Conservation (phyloP, 2,113 vertebrate genomes). For the Nycticryphes semicollaris region DNA sequence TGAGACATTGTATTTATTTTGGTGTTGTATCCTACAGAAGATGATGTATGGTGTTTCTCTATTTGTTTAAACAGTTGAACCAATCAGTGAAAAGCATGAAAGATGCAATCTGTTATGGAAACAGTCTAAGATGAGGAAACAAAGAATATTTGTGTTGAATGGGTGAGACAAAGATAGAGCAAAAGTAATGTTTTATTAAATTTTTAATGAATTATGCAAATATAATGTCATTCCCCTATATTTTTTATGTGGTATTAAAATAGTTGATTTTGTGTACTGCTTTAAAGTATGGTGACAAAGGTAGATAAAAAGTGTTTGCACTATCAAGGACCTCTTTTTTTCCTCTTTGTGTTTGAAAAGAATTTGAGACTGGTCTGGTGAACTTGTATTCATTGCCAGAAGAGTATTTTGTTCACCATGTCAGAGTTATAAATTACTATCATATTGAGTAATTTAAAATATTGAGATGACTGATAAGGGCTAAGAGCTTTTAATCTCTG, state of each 20-base stretch:
- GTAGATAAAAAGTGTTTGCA: not conserved
- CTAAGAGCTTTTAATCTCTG: not conserved
- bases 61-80: not conserved
- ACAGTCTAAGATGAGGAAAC: not conserved
- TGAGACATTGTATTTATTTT: not conserved
- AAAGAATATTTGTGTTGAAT: not conserved
- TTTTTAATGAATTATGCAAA: not conserved
- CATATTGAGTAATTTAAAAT: not conserved
- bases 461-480: not conserved
- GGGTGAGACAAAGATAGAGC: not conserved
- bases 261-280: not conserved
- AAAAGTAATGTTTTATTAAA: not conserved
- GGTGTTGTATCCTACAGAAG: not conserved
- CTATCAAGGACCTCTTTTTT: not conserved
- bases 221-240: not conserved
- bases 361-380: not conserved
- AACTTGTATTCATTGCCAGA: not conserved
- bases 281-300: not conserved
- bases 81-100: not conserved
- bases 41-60: not conserved
- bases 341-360: not conserved
- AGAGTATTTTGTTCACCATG: not conserved
- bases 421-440: not conserved
- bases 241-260: not conserved
- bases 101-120: not conserved